Evolutionary conservation across 2,797 vertebrate genomes (phyloP), one percentile per base, ranked within the genome.

Genomic region (Schizothorax lantsangensis): DNA sequence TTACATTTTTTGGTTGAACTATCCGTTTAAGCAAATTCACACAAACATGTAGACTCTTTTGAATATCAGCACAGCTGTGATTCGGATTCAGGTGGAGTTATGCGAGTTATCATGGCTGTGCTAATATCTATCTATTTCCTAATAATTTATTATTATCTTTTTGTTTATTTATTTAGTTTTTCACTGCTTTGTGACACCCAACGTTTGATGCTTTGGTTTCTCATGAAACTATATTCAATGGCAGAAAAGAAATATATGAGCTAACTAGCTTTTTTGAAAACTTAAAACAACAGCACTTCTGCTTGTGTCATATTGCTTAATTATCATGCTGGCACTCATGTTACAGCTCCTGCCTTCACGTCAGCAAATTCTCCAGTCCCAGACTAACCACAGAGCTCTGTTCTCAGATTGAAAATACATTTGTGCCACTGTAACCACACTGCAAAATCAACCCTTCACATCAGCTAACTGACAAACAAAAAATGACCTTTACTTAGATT

Each of bases 331-430:
- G 38, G 26, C 21, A 64, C 43, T 84, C 69, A 66, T 49, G 59
- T 81, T 87, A 83, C 62, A 85, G n/a, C 2, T 81, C 23, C 26
- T 78, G 72, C 81, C 71, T 80, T 77, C 86, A 82, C 12, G 36
- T 86, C 71, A 86, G 83, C 84, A 78, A 5, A 81, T 90, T 45
- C 84, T 85, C 83, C 87, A 89, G 68, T 57, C 69, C 69, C 68
- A 83, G 64, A 90, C 89, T 85, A 86, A 73, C 75, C 45, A 85
- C 75, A 84, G n/a, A 79, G 64, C 33, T 26, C 57, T 17, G 54
- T 84, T 86, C 72, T 23, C 68, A 84, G 21, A 33, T n/a, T 69
- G 45, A 52, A 75, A 43, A 64, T 57, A 73, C 57, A 79, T 83
- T 83, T 78, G 78, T 62, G 59, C 54, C 82, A 47, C 59, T 30